These are phyloP conservation scores for Cantharis nigra DNA, from an alignment of 2,888 invertebrate species.

Conservation along the genomic window DNA sequence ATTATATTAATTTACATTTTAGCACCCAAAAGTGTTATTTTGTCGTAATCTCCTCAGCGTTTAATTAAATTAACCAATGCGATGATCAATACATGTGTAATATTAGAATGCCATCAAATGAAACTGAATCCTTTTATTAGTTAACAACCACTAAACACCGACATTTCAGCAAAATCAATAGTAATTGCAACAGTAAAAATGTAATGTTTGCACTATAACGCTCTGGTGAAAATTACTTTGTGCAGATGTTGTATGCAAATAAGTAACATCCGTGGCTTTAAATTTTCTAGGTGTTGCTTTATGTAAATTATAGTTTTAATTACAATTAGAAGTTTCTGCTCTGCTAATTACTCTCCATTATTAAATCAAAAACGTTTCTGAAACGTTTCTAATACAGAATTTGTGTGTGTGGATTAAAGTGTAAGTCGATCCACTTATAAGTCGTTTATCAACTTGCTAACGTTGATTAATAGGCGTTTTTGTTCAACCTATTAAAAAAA, in stretches of 20 bases:
- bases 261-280: conserved; percentile 9
- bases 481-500: conserved; percentile 7
- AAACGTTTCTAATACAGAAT: not conserved
- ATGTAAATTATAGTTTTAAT: conserved; percentile 14
- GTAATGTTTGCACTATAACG: not conserved
- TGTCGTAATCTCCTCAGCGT: not conserved
- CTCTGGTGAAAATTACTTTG: not conserved
- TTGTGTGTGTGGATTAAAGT: not conserved
- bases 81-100: not conserved
- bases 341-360: conserved; percentile 11
- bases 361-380: not conserved
- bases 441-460: conserved; percentile 15
- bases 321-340: conserved; percentile 15
- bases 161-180: not conserved
- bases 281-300: conserved; percentile 13
- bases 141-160: not conserved
- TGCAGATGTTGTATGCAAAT: conserved; percentile 23
- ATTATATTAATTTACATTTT: no score
- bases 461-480: conserved; percentile 9
- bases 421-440: not conserved
- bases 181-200: not conserved
- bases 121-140: not conserved
- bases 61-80: not conserved
- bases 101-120: not conserved
- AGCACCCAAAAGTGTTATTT: no score